Evolutionary conservation across 2,797 vertebrate genomes (phyloP), one percentile per base, ranked within the genome.

Genomic region (Neomorphus geoffroyi): DNA sequence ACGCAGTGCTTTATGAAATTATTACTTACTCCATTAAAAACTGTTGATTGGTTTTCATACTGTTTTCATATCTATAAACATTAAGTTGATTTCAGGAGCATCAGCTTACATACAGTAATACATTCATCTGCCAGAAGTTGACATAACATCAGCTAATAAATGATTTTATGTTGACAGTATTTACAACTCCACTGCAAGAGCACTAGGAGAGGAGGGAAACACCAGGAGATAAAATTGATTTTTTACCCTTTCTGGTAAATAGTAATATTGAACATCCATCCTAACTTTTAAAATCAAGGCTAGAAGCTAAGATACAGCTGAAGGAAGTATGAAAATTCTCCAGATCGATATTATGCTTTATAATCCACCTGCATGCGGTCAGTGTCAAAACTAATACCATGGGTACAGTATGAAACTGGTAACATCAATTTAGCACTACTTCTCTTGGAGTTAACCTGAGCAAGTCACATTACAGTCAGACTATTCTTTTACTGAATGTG

Each of bases 261-360:
- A 94, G 97, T 97, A 96, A 96, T 95, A 73, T 60, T 86, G 75
- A 97, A 91, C 87, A 96, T 97, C 89, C 93, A 97, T 97, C 96
- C 97, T 97, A 92, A 94, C 88, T 97, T 97, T 96, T 96, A 96
- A 97, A 92, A 97, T 97, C 93, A 96, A 97, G 88, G 82, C 77
- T 91, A 95, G 80, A 87, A 97, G 81, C 88, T 96, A 95, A 96
- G 67, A 94, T 80, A 92, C 32, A 96, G 70, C 53, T 94, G 96
- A 82, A 83, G 41, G 18, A 6, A 23, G 62, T n/a, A 32, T 51
- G 41, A 61, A 32, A 85, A 45, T 57, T 18, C 43, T 73, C 16
- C 28, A 95, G 96, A 97, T 97, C 97, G 96, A 96, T 97, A 96
- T 81, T 95, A 92, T 90, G 61, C 86, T 91, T 96, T 97, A 96